Evolutionary conservation across 1,140 invertebrate species (phyloP).

Genomic region (Trachymyrmex septentrionalis): DNA sequence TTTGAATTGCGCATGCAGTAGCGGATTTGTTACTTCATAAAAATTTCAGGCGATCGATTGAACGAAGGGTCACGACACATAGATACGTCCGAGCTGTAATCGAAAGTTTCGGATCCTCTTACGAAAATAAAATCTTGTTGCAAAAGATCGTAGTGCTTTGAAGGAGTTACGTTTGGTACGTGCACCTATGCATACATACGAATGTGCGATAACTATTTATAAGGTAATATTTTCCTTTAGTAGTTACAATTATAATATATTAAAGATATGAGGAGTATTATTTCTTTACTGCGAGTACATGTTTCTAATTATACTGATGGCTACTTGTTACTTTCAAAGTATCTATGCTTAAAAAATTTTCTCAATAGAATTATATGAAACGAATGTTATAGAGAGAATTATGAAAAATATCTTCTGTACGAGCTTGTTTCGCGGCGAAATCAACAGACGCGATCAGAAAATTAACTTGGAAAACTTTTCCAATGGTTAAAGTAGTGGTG

Average conservation of each 20-base stretch:
- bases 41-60: conserved; percentile 69
- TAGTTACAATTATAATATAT: conserved; percentile 10
- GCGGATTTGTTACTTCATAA: conserved; percentile 51
- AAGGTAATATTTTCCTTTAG: conserved; percentile 6
- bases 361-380: neutral
- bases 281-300: neutral
- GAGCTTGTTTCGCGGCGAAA: conserved; percentile 54
- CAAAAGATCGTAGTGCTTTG: conserved; percentile 36
- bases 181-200: neutral
- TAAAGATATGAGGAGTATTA: neutral
- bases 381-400: neutral
- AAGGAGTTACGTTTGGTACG: conserved; percentile 40
- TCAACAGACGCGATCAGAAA: conserved; percentile 75
- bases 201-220: conserved; percentile 30
- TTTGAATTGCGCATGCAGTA: conserved; percentile 12
- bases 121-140: conserved; percentile 68
- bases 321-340: neutral
- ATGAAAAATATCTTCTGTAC: neutral
- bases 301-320: neutral
- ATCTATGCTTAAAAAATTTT: neutral
- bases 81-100: conserved; percentile 30
- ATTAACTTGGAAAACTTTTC: conserved; percentile 73
- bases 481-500: conserved; percentile 54
- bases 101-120: conserved; percentile 67
- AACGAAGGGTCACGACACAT: conserved; percentile 50